Evolutionary conservation across 2,888 invertebrate genomes (phyloP).

Genomic region (Parnassius apollo): DNA sequence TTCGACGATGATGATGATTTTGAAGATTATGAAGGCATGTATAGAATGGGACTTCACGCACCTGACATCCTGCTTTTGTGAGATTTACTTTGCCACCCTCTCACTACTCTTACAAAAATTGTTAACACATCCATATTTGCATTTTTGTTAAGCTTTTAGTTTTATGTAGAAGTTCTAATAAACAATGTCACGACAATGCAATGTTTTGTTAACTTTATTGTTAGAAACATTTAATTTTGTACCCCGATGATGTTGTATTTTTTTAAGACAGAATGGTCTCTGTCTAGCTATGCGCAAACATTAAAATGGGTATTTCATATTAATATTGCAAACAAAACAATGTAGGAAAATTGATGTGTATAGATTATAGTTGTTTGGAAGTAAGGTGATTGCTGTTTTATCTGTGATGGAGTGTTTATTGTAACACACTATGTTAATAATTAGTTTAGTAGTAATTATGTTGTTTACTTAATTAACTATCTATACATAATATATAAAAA

Average conservation of each 20-base stretch:
- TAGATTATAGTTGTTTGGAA: slow-evolving; percentile 21
- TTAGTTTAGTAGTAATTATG: slow-evolving; percentile 43
- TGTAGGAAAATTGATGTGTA: slow-evolving; percentile 10
- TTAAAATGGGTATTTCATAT: too few relatives aligned
- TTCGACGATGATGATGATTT: slow-evolving; percentile 59
- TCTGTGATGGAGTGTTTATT: slow-evolving; percentile 53
- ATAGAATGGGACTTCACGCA: slow-evolving; percentile 46
- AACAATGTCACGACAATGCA: not conserved
- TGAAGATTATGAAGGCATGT: slow-evolving; percentile 50
- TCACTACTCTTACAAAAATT: slow-evolving; percentile 2
- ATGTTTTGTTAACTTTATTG: slow-evolving; percentile 6
- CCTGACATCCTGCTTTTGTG: slow-evolving; percentile 48
- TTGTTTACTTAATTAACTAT: slow-evolving; percentile 35
- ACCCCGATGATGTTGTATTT: slow-evolving; percentile 1
- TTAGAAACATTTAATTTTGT: slow-evolving; percentile 5
- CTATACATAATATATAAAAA: slow-evolving; percentile 43
- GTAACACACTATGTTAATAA: slow-evolving; percentile 34
- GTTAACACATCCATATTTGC: not conserved
- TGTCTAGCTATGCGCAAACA: not conserved
- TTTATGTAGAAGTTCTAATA: not conserved
- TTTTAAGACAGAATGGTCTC: slow-evolving; percentile 3
- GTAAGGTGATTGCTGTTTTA: slow-evolving; percentile 32
- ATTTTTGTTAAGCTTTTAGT: not conserved
- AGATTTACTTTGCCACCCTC: slow-evolving; percentile 8
- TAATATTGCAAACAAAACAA: not conserved